Evolutionary conservation across 2,888 invertebrate species (phyloP), one percentile per base, ranked within the genome.

Genomic region (Drosophila villosipedis): DNA sequence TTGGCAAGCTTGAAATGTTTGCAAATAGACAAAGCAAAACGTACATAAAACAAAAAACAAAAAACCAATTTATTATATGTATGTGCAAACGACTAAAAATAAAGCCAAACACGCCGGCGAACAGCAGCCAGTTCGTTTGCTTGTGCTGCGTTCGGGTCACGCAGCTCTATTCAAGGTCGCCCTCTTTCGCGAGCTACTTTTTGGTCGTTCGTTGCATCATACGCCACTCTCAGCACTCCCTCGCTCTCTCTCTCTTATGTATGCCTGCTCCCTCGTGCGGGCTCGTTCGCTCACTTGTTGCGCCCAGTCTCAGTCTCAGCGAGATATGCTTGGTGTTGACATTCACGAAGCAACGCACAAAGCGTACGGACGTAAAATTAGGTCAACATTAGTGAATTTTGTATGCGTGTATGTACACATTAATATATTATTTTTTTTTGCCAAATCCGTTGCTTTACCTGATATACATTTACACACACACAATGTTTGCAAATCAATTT

Each of bases 121-220:
- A 47, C 54, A 35, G 25, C 28, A 30, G 59, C 28, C 39, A 61
- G 50, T 55, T 66, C 53, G 43, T 49, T 61, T 30, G 63, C 47
- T 68, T 63, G 60, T 25, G 47, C 47, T 47, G 47, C 47, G 47
- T 53, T 76, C 86, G 80, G 79, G 80, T 89, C 86, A 79, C 80
- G 78, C 78, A 80, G 82, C 80, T 76, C 47, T 76, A 86, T 92
- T 92, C 92, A 92, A 92, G 92, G 92, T 92, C 92, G 92, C 72
- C 85, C 84, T 89, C 84, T 90, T 91, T 91, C 75, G 79, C 74
- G 63, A 78, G 73, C 73, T 68, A 68, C 60, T 57, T 76, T 65
- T 66, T 41, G 63, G 83, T 85, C 83, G 89, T 64, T 41, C 63
- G 78, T 85, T 90, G 90, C 86, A 89, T 89, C 89, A 87, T 43